A percentile compares a stretch with the other conserved stretches of the same genome.
Conservation (phyloP, 2,797 vertebrate species). For the Streptopelia turtur region DNA sequence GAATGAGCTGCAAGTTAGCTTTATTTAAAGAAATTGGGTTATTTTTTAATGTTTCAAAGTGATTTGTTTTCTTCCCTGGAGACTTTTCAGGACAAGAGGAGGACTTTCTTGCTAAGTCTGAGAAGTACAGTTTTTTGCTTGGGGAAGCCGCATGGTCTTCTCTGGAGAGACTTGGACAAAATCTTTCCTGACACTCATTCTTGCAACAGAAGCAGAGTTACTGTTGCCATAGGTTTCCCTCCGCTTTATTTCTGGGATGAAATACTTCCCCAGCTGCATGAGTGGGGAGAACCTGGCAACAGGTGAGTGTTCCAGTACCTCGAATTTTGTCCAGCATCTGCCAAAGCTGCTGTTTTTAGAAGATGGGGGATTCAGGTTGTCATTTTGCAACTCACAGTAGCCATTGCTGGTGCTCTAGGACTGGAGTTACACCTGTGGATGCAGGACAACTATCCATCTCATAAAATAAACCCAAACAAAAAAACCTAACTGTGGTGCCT, state of each 20-base stretch:
- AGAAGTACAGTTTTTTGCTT: not conserved
- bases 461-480: not conserved
- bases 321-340: not conserved
- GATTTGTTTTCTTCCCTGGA: not conserved
- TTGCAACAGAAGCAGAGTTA: not conserved
- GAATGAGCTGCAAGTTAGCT: not conserved
- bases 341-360: not conserved
- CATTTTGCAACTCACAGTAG: not conserved
- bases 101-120: not conserved
- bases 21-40: not conserved
- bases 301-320: not conserved
- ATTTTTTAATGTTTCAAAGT: not conserved
- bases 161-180: not conserved
- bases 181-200: not conserved
- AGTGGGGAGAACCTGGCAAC: not conserved
- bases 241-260: not conserved
- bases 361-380: not conserved
- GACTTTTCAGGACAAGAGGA: not conserved
- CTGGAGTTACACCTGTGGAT: not conserved
- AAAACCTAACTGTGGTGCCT: not conserved
- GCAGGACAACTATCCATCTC: not conserved
- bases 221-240: not conserved
- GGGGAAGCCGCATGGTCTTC: not conserved
- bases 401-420: not conserved
- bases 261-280: not conserved